phyloP scores from a whole-genome alignment of 2,113 vertebrate species.

The Procapra przewalskii region DNA sequence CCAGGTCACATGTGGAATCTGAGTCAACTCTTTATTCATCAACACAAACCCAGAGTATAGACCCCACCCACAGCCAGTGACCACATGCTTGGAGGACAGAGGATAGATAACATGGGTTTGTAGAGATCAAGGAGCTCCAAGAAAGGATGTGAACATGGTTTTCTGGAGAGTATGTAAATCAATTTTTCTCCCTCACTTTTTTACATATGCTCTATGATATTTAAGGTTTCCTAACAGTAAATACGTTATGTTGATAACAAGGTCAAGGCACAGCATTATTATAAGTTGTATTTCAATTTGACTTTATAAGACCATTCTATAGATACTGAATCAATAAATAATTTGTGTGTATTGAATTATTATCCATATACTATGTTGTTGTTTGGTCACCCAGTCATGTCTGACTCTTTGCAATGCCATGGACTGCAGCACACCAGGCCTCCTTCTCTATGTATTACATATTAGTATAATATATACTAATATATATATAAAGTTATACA shows the following conservation, averaged over 20 bases:
- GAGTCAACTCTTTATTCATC: background rate
- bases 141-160: background rate
- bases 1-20: background rate
- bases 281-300: background rate
- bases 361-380: background rate
- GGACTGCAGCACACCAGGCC: background rate
- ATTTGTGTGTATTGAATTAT: background rate
- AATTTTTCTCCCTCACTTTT: background rate
- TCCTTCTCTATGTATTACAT: background rate
- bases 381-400: background rate
- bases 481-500: background rate
- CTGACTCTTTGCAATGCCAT: background rate
- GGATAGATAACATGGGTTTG: background rate
- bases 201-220: background rate
- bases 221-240: background rate
- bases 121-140: background rate
- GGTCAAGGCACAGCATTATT: background rate
- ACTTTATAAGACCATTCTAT: background rate
- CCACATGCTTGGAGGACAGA: background rate
- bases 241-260: slow-evolving; percentile 5
- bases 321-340: background rate
- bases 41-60: background rate
- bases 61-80: background rate
- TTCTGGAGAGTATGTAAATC: background rate
- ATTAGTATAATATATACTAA: background rate